A percentile compares a stretch with the other conserved stretches of the same genome.
These are phyloP conservation scores for Enteromius unitaeniatus DNA, from an alignment of 2,797 vertebrate species.

Conservation along the genomic window DNA sequence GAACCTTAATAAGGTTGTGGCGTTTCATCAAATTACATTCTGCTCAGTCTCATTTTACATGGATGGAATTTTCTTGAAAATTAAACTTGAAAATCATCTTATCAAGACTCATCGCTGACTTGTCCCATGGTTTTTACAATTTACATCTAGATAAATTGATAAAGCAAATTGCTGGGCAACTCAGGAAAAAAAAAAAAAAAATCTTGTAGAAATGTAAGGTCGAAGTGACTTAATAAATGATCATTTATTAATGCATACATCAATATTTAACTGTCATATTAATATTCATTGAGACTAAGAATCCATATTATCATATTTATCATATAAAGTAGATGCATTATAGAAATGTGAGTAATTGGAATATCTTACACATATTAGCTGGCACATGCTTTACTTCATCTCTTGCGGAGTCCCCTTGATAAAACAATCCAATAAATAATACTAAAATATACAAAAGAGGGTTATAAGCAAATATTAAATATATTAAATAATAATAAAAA, in stretches of 20 bases:
- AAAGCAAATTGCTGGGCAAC: slow-evolving; percentile 55
- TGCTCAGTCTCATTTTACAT: slow-evolving; percentile 41
- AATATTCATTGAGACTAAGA: slow-evolving; percentile 63
- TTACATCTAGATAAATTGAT: slow-evolving; percentile 56
- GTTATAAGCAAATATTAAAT: neutral
- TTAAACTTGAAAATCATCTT: slow-evolving; percentile 29
- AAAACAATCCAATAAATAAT: neutral
- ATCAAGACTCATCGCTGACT: slow-evolving; percentile 22
- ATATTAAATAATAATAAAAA: too few relatives aligned
- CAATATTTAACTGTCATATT: slow-evolving; percentile 65
- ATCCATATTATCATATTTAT: slow-evolving; percentile 59
- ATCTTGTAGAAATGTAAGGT: slow-evolving; percentile 54
- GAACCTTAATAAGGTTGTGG: slow-evolving; percentile 43
- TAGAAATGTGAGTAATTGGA: slow-evolving; percentile 38
- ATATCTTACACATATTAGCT: slow-evolving; percentile 23
- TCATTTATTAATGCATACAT: slow-evolving; percentile 66
- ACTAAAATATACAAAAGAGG: neutral
- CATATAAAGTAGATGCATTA: slow-evolving; percentile 57
- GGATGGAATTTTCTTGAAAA: slow-evolving; percentile 41
- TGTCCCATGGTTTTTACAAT: slow-evolving; percentile 39
- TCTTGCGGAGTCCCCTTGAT: neutral
- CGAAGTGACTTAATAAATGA: slow-evolving; percentile 63
- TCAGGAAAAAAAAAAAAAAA: slow-evolving; percentile 51
- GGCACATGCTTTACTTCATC: neutral
- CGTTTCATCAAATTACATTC: slow-evolving; percentile 42